Percentiles rank a stretch among this genome's conserved stretches.
Evolutionary conservation across 2,888 invertebrate species (phyloP).

Genomic region (Altica lythri): DNA sequence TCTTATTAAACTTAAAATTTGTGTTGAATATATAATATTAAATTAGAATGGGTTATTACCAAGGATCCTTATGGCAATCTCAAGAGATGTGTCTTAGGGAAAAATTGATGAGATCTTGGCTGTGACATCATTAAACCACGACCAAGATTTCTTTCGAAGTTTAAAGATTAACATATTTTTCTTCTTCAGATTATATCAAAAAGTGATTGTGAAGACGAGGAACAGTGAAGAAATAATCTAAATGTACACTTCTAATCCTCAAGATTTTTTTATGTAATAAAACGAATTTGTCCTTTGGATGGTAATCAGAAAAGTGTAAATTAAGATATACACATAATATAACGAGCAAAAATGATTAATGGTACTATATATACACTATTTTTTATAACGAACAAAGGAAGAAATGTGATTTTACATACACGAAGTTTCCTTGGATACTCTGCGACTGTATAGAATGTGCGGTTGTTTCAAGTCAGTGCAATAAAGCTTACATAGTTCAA

Average conservation of each 20-base stretch:
- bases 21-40: too few relatives aligned
- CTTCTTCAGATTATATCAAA: slow-evolving; percentile 32
- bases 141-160: background rate
- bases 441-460: slow-evolving; percentile 25
- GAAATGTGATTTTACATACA: slow-evolving; percentile 38
- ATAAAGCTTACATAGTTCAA: slow-evolving; percentile 54
- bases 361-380: slow-evolving; percentile 41
- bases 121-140: too few relatives aligned
- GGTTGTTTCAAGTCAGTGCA: slow-evolving; percentile 48
- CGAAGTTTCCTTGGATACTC: slow-evolving; percentile 37
- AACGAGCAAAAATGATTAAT: slow-evolving; percentile 37
- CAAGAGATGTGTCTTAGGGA: too few relatives aligned
- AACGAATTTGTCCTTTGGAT: slow-evolving; percentile 27
- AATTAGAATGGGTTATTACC: too few relatives aligned
- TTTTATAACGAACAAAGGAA: slow-evolving; percentile 42
- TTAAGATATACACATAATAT: slow-evolving; percentile 37
- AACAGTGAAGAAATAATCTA: slow-evolving; percentile 22
- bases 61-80: too few relatives aligned
- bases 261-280: slow-evolving; percentile 38
- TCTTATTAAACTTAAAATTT: too few relatives aligned
- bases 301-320: slow-evolving; percentile 35
- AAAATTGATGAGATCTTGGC: too few relatives aligned
- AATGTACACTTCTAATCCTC: slow-evolving; percentile 12
- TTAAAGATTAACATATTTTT: background rate
- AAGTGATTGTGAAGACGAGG: slow-evolving; percentile 36